Base-by-base conservation (phyloP, 2,113 vertebrate genomes). In the Ivindomyrus marchei region DNA sequence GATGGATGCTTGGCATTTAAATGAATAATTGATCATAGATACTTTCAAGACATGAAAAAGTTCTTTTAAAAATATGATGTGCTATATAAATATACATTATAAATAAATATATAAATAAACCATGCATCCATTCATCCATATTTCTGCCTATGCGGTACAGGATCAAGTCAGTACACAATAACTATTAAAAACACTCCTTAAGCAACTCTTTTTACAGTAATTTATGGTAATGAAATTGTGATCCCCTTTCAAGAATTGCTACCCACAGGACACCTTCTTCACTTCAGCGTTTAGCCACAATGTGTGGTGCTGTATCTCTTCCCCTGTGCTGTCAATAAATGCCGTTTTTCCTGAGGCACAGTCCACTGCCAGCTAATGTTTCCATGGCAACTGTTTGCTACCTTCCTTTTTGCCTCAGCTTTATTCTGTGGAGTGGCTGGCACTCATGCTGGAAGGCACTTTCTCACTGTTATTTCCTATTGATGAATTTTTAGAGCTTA, bases 301-400 rank as follows among this genome's bases (percentile, higher is more conserved):
- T 56, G 7, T 58, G 11, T 56, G 31, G 3, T 53, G 50, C 49
- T 17, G 50, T 36, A 39, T 36, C 85, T 39, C 49, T n/a, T 86
- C 85, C 47, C n/a, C n/a, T 39, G 24, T n/a, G 47, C 27, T 56
- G 86, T 56, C n/a, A 27, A 42, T 87, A 87, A 31, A 42, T 49
- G 86, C 86, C 2, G 0, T 39, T 50, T 53, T 87, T 50, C 49
- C 50, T 56, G 86, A 87, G 86, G 86, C 86, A 56, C 49, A 52
- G 86, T 36, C 31, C 86, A 42, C 27, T 87, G 86, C 31, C 86
- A 87, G 86, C 86, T 39, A 21, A 87, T 39, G 86, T 87, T 56
- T 50, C 86, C 86, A 87, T 87, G 50, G 86, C 31, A 87, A 87
- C 86, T 42, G 31, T 56, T 87, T 50, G 49, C 15, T 19, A 50